Evolutionary conservation across 1,140 invertebrate species (phyloP), one percentile per base, ranked within the genome.

Genomic region (Lordiphosa collinella): DNA sequence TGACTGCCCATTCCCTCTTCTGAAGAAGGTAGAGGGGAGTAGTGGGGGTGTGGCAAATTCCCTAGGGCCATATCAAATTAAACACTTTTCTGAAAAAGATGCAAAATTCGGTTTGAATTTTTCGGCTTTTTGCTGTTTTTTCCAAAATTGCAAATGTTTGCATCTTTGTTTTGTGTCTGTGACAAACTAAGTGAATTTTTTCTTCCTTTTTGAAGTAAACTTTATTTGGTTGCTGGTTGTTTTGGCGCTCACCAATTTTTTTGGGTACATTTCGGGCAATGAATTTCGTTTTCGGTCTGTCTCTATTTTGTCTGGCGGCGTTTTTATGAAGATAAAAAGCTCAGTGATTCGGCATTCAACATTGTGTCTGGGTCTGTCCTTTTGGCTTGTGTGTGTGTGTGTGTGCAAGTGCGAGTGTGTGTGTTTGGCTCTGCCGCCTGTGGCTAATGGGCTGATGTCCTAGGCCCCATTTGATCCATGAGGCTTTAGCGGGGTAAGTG

Each of bases 291-390:
- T 58, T 34, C 50, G 31, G 11, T 31, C 46, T 46, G 44, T 47
- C 41, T 48, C 32, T 50, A 38, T 38, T 64, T 48, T 69, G 56
- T 72, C 57, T 80, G 76, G 61, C 44, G 34, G 71, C 62, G 61
- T 82, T 82, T 80, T 84, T 84, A 82, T 84, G 66, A 82, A 82
- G 76, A 80, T 82, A 80, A 82, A 82, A 80, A 76, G 78, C 78
- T 82, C 76, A 82, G 61, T 70, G 55, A 29, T 50, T 69, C 52
- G 38, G 41, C 46, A 65, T 48, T 22, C 41, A 55, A 36, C 47
- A 65, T 43, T 64, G 54, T 29, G 63, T 74, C 69, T 69, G 59
- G 51, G 58, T 54, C 56, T 58, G 56, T 41, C 32, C 55, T 54
- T 34, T 13, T 34, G 48, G 69, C 65, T 65, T 70, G 69, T 57